Base-by-base conservation (phyloP, 2,797 vertebrate genomes). In the Lycodopsis pacificus region DNA sequence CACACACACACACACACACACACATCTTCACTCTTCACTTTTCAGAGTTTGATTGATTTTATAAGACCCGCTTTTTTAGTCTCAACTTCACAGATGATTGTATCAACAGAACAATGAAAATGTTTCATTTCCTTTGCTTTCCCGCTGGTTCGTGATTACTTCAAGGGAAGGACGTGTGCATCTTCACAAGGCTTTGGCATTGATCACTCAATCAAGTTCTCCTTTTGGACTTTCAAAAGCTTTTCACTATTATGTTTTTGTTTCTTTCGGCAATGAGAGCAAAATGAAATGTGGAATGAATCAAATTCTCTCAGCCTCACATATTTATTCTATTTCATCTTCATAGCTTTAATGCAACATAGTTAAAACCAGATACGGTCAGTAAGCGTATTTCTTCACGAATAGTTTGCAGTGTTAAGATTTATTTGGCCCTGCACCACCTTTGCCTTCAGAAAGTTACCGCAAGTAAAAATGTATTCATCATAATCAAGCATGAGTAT, bases 141-240 rank as follows among this genome's bases (percentile, higher is more conserved):
- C 79, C 32, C 30, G 11, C 57, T 11, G 44, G 44, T 72, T 72
- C n/a, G 46, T 68, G 64, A 82, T 75, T 64, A 65, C 62, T 71
- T 81, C 68, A 63, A 61, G 62, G 22, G 44, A 34, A 63, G 61
- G 27, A 30, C 69, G n/a, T 30, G 17, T 65, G 54, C 42, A 65
- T 80, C 64, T 76, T 75, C 71, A 63, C 61, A 71, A 70, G 66
- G 44, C 70, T 71, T 44, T 67, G 20, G 34, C 82, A 84, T 79
- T 76, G 79, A 88, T 91, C 74, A 57, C 46, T 77, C 81, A 73
- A 73, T 83, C 73, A 78, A 67, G 2, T 46, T 68, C 51, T 64
- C n/a, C 61, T 80, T 80, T 67, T 77, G 17, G 14, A 64, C 40
- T 77, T 78, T 82, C 13, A 75, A 53, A 81, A 70, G 36, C 42